Percentiles rank a stretch among this genome's conserved stretches.
Evolutionary conservation across 1,140 invertebrate species (phyloP).

Genomic region (Drosophila pallidifrons): DNA sequence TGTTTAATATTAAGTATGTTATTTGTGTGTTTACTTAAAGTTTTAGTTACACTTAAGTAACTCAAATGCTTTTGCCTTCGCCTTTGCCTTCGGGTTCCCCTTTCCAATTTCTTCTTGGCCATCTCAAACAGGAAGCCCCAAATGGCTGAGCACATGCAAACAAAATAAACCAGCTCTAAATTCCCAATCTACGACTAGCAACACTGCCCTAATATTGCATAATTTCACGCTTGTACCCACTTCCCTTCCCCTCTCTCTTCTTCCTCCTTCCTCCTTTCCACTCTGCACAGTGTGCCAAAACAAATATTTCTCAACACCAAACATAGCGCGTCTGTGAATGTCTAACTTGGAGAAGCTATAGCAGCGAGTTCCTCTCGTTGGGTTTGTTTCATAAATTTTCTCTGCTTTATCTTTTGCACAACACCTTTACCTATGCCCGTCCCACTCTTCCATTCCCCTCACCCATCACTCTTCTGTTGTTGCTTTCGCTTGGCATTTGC

Average conservation of each 20-base stretch:
- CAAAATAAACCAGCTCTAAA: constrained; percentile 71
- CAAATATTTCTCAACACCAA: constrained; percentile 77
- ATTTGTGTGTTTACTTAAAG: constrained; percentile 83
- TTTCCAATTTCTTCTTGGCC: background rate
- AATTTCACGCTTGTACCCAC: constrained; percentile 67
- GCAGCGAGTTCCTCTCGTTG: constrained; percentile 18
- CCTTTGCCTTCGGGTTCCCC: background rate
- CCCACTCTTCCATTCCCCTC: too few relatives aligned
- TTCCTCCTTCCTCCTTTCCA: background rate
- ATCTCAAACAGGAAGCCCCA: constrained; percentile 66
- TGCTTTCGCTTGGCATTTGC: constrained; percentile 20
- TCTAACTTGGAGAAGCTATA: constrained; percentile 60
- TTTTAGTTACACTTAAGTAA: constrained; percentile 83
- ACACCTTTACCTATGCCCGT: constrained; percentile 63
- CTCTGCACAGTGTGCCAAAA: constrained; percentile 58
- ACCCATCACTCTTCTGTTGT: background rate
- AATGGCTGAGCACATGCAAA: constrained; percentile 75
- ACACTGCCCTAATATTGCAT: constrained; percentile 64
- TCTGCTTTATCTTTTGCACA: constrained; percentile 79
- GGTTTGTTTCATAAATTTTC: constrained; percentile 77
- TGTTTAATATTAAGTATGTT: constrained; percentile 84
- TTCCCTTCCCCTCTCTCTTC: background rate
- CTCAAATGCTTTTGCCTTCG: constrained; percentile 60
- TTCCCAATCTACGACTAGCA: constrained; percentile 14
- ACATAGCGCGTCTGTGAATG: constrained; percentile 61